Evolutionary conservation across 2,888 invertebrate genomes (phyloP), one percentile per base, ranked within the genome.

Genomic region (Caenorhabditis afra): DNA sequence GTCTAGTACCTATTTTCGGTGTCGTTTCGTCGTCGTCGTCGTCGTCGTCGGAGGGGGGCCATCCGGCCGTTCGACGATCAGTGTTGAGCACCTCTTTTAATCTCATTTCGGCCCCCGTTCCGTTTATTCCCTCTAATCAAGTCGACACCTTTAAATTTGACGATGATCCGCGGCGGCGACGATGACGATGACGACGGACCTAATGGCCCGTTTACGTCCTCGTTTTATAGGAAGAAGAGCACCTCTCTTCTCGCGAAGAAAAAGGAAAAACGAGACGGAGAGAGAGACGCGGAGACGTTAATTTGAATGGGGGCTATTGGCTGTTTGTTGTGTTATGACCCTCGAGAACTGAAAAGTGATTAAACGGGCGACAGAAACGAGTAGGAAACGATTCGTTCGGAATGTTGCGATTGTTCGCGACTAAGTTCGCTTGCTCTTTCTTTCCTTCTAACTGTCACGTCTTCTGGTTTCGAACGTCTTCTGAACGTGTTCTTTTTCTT

Each of bases 1-100:
- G 59, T 65, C 61, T 59, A 76, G 77, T 77, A 77, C 77, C 77
- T 70, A 77, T 70, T 77, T 77, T 77, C 62, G 57, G 59, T 41
- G 57, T 62, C 71, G 45, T 64, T 71, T 71, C 61, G 52, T 20
- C 45, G 29, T 3, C 29, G 29, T n/a, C n/a, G n/a, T n/a, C n/a
- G n/a, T n/a, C n/a, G n/a, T n/a, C n/a, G n/a, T n/a, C n/a, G n/a
- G n/a, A n/a, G n/a, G n/a, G n/a, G n/a, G n/a, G n/a, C n/a, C n/a
- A n/a, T n/a, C n/a, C n/a, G n/a, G n/a, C n/a, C n/a, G n/a, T n/a
- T n/a, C n/a, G n/a, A n/a, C 29, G 29, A 53, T 61, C 41, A 52
- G 52, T 39, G 55, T 55, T 55, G 45, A 45, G 58, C 58, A 58
- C 49, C 57, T 65, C 65, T 39, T 62, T 62, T 62, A 62, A 62